Percentiles rank a stretch among this genome's conserved stretches.
Evolutionary conservation across 2,888 invertebrate genomes (phyloP).

Genomic region (Pyrgus malvae): DNA sequence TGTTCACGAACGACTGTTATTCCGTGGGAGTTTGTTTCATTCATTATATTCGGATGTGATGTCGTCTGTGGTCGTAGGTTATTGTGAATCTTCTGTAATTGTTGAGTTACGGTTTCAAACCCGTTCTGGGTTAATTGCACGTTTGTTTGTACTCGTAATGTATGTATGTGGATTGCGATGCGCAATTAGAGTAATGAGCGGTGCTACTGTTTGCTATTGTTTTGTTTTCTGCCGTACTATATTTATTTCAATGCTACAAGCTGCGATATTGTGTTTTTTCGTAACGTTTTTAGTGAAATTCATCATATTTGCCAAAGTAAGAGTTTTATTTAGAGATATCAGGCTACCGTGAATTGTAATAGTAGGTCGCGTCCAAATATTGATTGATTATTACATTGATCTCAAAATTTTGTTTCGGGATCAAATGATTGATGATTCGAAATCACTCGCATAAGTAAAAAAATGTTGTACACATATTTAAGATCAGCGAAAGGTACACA

Average conservation of each 20-base stretch:
- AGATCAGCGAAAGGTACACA: neutral
- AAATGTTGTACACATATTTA: conserved; percentile 2
- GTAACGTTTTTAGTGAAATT: too few relatives aligned
- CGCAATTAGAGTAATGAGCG: conserved; percentile 16
- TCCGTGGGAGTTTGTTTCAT: conserved; percentile 19
- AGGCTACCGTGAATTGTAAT: neutral
- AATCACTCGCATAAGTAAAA: conserved; percentile 2
- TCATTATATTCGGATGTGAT: conserved; percentile 23
- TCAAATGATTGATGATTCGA: conserved; percentile 8
- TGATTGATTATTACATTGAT: neutral
- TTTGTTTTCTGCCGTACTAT: neutral
- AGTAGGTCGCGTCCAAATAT: neutral
- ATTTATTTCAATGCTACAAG: neutral
- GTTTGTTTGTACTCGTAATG: conserved; percentile 18
- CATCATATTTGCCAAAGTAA: neutral
- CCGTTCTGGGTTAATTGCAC: conserved; percentile 26
- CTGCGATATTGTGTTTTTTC: neutral
- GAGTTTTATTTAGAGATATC: neutral
- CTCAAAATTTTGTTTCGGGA: neutral
- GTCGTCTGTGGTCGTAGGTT: conserved; percentile 8
- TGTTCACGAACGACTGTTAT: conserved; percentile 21
- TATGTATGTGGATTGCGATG: conserved; percentile 16
- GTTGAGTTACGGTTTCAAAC: conserved; percentile 21
- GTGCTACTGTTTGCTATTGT: conserved; percentile 12
- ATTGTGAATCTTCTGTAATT: conserved; percentile 25